phyloP scores from a whole-genome alignment of 1,140 invertebrate genomes.

The Hyles vespertilio region DNA sequence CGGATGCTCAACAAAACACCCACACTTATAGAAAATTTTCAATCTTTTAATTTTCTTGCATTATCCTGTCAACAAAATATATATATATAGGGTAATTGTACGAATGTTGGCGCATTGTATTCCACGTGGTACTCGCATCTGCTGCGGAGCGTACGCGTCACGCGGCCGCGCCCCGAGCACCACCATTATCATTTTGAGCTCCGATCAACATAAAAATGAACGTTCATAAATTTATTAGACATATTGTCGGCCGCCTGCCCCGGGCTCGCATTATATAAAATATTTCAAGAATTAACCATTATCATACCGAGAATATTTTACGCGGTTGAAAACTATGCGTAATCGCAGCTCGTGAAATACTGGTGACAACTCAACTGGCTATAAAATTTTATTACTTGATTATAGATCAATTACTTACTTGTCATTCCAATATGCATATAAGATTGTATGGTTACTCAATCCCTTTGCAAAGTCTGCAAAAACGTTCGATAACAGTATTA shows the following conservation, averaged over 20 bases:
- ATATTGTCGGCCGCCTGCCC: constrained; percentile 66
- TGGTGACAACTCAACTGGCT: too few relatives aligned
- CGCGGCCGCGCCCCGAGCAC: constrained; percentile 57
- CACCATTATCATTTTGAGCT: constrained; percentile 71
- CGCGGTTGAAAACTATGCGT: constrained; percentile 37
- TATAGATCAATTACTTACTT: too few relatives aligned
- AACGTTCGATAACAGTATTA: too few relatives aligned
- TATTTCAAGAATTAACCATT: constrained; percentile 74
- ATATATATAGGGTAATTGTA: not conserved
- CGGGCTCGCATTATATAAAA: constrained; percentile 70
- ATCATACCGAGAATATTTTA: constrained; percentile 62
- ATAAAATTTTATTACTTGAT: too few relatives aligned
- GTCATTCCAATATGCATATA: too few relatives aligned
- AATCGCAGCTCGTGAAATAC: constrained; percentile 17
- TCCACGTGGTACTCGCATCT: not conserved
- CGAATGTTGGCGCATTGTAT: not conserved
- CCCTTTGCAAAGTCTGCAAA: too few relatives aligned
- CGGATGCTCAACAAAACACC: too few relatives aligned
- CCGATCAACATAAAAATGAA: constrained; percentile 74
- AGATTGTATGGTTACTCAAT: too few relatives aligned
- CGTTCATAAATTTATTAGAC: constrained; percentile 74
- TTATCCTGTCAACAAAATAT: not conserved
- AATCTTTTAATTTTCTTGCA: too few relatives aligned
- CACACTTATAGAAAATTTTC: too few relatives aligned
- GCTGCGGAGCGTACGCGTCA: constrained; percentile 16